These are phyloP conservation scores for Apis cerana DNA, from an alignment of 1,140 invertebrate genomes.

Conservation along the genomic window DNA sequence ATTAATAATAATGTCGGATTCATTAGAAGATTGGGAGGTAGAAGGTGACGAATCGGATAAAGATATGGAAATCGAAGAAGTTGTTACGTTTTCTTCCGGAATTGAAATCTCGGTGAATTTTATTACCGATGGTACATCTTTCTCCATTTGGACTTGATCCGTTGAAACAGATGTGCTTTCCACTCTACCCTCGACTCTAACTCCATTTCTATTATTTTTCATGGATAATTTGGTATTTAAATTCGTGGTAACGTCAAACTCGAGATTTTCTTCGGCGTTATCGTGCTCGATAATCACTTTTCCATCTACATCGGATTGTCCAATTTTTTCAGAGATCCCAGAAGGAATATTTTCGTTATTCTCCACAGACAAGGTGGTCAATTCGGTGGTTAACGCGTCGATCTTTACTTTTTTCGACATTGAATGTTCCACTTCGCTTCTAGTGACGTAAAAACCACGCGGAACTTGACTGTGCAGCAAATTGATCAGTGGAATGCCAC, in stretches of 20 bases:
- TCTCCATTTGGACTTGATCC: not conserved
- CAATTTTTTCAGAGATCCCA: not conserved
- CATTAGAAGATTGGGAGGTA: too few relatives aligned
- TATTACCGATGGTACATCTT: not conserved
- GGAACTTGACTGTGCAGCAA: slow-evolving; percentile 2
- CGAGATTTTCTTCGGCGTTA: not conserved
- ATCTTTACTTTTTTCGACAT: too few relatives aligned
- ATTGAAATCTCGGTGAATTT: not conserved
- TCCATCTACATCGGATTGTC: not conserved
- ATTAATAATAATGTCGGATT: not conserved
- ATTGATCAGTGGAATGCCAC: slow-evolving; percentile 40
- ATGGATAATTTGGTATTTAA: not conserved
- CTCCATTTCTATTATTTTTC: not conserved
- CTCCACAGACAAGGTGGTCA: not conserved
- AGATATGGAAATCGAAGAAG: not conserved
- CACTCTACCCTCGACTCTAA: too few relatives aligned
- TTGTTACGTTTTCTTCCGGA: not conserved
- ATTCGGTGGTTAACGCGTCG: not conserved
- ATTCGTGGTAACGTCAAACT: not conserved
- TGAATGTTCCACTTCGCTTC: slow-evolving; percentile 6
- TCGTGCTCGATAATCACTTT: not conserved
- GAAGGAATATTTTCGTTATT: not conserved
- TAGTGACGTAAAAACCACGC: slow-evolving; percentile 72
- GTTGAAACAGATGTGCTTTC: not conserved
- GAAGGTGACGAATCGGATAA: too few relatives aligned